These are phyloP conservation scores for Trissonchulus sp. DNA, from an alignment of 2,888 invertebrate genomes.

Conservation along the genomic window DNA sequence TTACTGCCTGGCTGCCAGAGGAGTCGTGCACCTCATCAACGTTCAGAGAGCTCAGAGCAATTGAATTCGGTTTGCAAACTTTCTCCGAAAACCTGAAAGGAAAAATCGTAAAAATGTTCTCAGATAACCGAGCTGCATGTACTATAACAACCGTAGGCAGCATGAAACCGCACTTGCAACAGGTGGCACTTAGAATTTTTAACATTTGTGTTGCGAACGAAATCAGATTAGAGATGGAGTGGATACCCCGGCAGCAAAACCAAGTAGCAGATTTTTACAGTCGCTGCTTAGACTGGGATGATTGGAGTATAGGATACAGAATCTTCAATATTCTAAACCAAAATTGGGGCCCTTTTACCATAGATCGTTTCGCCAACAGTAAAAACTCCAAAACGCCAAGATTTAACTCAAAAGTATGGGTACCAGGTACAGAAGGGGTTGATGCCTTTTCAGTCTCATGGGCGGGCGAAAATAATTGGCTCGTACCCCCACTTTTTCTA, in stretches of 20 bases:
- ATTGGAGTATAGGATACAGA: neutral
- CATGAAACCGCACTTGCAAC: neutral
- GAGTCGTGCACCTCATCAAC: neutral
- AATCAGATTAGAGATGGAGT: slow-evolving; percentile 4
- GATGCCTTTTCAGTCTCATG: slow-evolving; percentile 13
- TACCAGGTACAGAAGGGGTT: too few species aligned
- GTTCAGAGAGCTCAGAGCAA: neutral
- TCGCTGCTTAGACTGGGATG: neutral
- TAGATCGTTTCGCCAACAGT: neutral
- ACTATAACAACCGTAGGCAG: neutral
- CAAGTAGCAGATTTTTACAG: slow-evolving; percentile 8
- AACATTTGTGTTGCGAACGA: neutral
- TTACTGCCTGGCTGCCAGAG: neutral
- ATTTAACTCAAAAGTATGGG: slow-evolving; percentile 1
- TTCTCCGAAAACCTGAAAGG: neutral
- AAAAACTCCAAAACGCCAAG: neutral
- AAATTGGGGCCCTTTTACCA: neutral
- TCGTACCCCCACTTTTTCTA: too few species aligned
- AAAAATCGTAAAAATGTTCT: neutral
- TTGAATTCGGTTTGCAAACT: neutral
- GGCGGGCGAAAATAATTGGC: neutral
- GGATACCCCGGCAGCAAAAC: slow-evolving; percentile 4
- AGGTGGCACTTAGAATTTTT: neutral
- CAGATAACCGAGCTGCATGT: neutral
- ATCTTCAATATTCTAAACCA: neutral